Percentiles rank a stretch among this genome's conserved stretches.
phyloP scores from a whole-genome alignment of 2,797 vertebrate genomes.

The Sebastes oblongus region DNA sequence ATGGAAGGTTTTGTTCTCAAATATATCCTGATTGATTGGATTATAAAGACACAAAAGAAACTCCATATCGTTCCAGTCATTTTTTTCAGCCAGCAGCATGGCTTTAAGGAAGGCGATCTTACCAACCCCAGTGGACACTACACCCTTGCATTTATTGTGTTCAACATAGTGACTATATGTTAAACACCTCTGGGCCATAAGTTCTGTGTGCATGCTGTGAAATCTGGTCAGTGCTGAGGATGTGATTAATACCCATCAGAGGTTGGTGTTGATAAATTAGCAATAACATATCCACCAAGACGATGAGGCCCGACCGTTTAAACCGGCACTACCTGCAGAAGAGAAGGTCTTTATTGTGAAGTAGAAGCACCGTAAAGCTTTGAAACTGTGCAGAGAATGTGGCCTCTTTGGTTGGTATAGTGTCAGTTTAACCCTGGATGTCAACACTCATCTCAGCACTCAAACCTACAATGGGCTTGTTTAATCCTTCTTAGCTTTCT shows the following conservation, averaged over 20 bases:
- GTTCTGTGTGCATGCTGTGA: not conserved
- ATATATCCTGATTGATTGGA: too few relatives aligned
- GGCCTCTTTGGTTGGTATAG: not conserved
- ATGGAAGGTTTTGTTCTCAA: too few relatives aligned
- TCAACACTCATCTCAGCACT: conserved; percentile 9
- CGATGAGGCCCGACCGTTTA: not conserved
- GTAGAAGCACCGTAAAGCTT: not conserved
- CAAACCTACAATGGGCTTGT: conserved; percentile 14
- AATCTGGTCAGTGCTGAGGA: not conserved
- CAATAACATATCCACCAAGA: not conserved
- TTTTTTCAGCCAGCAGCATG: not conserved
- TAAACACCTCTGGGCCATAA: not conserved
- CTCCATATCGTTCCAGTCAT: not conserved
- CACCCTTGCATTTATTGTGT: not conserved
- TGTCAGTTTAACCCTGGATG: conserved; percentile 8
- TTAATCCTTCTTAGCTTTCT: conserved; percentile 23
- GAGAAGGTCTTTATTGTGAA: not conserved
- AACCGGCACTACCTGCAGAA: not conserved
- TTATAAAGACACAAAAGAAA: too few relatives aligned
- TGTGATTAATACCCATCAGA: not conserved
- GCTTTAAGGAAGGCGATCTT: not conserved
- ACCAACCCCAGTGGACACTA: not conserved
- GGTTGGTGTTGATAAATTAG: not conserved
- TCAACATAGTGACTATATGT: too few relatives aligned
- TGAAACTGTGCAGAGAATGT: not conserved